A percentile compares a stretch with the other conserved stretches of the same genome.
Conservation (phyloP, 1,140 invertebrate species). For the Sarcophaga bullata region DNA sequence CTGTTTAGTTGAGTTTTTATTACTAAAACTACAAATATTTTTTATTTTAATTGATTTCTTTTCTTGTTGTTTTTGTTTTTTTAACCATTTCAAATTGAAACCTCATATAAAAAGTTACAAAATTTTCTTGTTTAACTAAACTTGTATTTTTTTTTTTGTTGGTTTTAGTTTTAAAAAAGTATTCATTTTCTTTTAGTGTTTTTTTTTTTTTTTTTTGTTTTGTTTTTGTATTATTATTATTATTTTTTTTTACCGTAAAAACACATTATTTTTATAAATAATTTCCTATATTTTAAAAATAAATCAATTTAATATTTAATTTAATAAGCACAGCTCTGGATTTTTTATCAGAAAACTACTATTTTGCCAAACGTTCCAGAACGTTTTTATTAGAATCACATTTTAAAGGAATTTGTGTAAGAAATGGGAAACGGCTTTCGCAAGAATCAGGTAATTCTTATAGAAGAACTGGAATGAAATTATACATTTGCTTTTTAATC, state of each 20-base stretch:
- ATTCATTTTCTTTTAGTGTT: slow-evolving; percentile 6
- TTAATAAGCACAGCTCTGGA: background rate
- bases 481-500: no score
- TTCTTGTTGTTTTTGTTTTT: slow-evolving; percentile 30
- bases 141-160: background rate
- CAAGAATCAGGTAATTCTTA: no score
- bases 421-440: no score
- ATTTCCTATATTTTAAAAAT: background rate
- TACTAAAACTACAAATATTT: background rate
- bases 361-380: no score
- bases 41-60: slow-evolving; percentile 17
- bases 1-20: background rate
- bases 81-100: slow-evolving; percentile 36
- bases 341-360: no score
- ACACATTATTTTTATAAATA: background rate
- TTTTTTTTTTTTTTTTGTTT: background rate
- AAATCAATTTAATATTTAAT: background rate
- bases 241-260: background rate
- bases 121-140: slow-evolving; percentile 28
- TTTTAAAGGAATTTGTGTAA: no score
- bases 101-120: slow-evolving; percentile 40
- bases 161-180: slow-evolving; percentile 17
- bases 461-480: no score
- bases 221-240: slow-evolving; percentile 31
- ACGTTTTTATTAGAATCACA: no score